Evolutionary conservation across 2,113 vertebrate species (phyloP).

Genomic region (Nasalis larvatus): DNA sequence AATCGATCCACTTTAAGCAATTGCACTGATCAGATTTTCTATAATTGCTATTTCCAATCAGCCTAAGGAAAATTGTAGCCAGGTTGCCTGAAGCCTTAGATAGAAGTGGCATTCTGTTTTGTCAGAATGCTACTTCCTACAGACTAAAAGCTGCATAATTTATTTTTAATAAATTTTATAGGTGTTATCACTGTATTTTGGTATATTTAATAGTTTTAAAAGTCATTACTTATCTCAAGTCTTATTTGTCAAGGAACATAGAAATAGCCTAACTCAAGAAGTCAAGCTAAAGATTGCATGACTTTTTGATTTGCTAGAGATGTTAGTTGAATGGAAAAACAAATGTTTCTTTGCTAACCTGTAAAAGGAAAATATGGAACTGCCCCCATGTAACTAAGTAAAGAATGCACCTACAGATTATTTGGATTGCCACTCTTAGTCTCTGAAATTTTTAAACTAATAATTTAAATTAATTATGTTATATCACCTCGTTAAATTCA

Average conservation of each 20-base stretch:
- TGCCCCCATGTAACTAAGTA: accelerated
- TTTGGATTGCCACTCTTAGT: background rate
- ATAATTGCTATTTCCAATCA: background rate
- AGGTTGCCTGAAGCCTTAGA: background rate
- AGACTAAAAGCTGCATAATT: background rate
- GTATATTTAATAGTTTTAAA: background rate
- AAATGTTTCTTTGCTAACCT: background rate
- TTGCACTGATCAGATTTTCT: background rate
- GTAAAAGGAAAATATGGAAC: background rate
- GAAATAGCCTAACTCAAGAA: background rate
- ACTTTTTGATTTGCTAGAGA: background rate
- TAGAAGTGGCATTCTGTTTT: background rate
- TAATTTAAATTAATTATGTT: background rate
- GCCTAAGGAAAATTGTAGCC: background rate
- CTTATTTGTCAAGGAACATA: background rate
- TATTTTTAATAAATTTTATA: background rate
- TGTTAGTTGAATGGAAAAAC: accelerated
- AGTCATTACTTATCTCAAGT: background rate
- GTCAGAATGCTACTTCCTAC: background rate
- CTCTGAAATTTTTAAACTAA: background rate
- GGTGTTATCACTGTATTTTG: background rate
- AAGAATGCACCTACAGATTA: background rate
- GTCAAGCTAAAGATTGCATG: background rate
- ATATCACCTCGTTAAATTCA: background rate
- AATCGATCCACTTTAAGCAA: background rate